Evolutionary conservation across 2,113 vertebrate genomes (phyloP).

Genomic region (Danio rerio): GRCz12tu NC_133176.1:44084001-44084500

Average conservation of each 20-base stretch:
- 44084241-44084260: conserved; percentile 64
- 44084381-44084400: neutral
- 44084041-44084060: conserved; percentile 17
- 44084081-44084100: conserved; percentile 29
- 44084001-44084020: conserved; percentile 12
- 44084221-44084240: conserved; percentile 67
- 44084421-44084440: neutral
- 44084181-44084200: conserved; percentile 14
- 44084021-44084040: conserved; percentile 11
- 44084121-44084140: conserved; percentile 14
- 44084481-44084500: no score
- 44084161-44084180: conserved; percentile 23
- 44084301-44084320: conserved; percentile 63
- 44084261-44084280: conserved; percentile 55
- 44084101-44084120: conserved; percentile 23
- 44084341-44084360: conserved; percentile 61
- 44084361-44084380: conserved; percentile 44
- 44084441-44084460: no score
- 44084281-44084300: conserved; percentile 60
- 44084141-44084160: neutral
- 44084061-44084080: conserved; percentile 23
- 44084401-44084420: neutral
- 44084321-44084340: conserved; percentile 73
- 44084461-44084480: no score
- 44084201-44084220: conserved; percentile 60